Evolutionary conservation across 2,797 vertebrate genomes (phyloP).

Genomic region (Sarcophilus harrisii): DNA sequence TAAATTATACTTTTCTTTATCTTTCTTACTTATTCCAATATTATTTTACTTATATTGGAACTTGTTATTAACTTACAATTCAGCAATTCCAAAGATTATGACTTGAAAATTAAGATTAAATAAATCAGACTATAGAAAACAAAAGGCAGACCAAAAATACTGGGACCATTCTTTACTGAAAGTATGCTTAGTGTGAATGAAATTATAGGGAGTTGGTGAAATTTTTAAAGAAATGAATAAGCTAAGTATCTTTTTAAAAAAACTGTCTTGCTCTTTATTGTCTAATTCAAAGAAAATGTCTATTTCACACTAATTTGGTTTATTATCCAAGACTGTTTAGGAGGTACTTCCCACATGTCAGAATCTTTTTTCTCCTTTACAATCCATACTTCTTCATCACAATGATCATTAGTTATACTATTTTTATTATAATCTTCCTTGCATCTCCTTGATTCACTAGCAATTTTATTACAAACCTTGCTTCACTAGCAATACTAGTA

Average conservation of each 20-base stretch:
- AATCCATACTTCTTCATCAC: background rate
- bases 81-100: slow-evolving; percentile 8
- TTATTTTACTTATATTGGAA: slow-evolving; percentile 37
- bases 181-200: background rate
- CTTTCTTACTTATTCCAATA: slow-evolving; percentile 11
- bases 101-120: background rate
- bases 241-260: background rate
- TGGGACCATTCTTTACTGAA: slow-evolving; percentile 12
- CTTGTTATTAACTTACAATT: background rate
- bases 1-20: slow-evolving; percentile 2
- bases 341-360: background rate
- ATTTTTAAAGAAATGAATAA: background rate
- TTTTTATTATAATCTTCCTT: background rate
- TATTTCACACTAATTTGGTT: background rate
- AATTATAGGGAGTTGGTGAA: background rate
- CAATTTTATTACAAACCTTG: background rate
- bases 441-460: background rate
- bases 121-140: background rate
- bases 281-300: background rate
- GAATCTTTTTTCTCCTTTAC: background rate
- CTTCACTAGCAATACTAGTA: background rate
- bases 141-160: background rate
- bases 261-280: background rate
- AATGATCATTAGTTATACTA: slow-evolving; percentile 3
- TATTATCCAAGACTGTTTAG: background rate